These are phyloP conservation scores for Phycodurus eques DNA, from an alignment of 2,113 vertebrate species.

Conservation along the genomic window DNA sequence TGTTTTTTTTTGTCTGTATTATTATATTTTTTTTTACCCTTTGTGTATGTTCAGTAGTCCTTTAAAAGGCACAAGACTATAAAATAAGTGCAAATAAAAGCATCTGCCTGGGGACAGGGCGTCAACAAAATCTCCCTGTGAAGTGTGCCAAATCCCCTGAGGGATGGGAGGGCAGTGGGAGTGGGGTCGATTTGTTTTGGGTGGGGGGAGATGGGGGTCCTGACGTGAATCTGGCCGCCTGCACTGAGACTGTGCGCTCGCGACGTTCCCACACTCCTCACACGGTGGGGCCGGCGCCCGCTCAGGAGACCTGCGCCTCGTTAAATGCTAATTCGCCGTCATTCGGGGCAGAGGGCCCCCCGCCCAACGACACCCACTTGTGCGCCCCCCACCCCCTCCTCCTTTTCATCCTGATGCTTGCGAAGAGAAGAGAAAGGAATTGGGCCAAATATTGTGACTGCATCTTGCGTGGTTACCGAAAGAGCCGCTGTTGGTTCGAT, in stretches of 20 bases:
- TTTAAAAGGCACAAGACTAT: neutral
- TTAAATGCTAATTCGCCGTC: constrained; percentile 69
- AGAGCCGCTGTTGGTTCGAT: neutral
- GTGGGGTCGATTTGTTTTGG: constrained; percentile 7
- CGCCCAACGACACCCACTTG: neutral
- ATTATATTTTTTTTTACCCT: neutral
- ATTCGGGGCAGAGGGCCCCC: constrained; percentile 16
- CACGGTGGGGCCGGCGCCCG: constrained; percentile 39
- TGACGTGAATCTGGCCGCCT: constrained; percentile 64
- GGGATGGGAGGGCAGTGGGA: constrained; percentile 27
- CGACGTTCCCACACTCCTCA: constrained; percentile 76
- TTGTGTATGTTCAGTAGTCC: neutral
- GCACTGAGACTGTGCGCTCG: constrained; percentile 66
- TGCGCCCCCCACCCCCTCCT: neutral
- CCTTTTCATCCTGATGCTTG: neutral
- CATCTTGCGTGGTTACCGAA: neutral
- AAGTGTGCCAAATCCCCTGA: constrained; percentile 63
- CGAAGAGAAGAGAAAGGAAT: constrained; percentile 14
- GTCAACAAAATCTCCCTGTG: constrained; percentile 12
- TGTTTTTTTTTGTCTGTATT: too few species aligned
- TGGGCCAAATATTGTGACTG: constrained; percentile 47
- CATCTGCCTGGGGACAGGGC: neutral
- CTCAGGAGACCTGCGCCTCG: constrained; percentile 72
- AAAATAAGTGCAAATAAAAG: neutral
- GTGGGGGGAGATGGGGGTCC: constrained; percentile 9